These are phyloP conservation scores for Fregetta grallaria DNA, from an alignment of 2,113 vertebrate species.

Conservation along the genomic window DNA sequence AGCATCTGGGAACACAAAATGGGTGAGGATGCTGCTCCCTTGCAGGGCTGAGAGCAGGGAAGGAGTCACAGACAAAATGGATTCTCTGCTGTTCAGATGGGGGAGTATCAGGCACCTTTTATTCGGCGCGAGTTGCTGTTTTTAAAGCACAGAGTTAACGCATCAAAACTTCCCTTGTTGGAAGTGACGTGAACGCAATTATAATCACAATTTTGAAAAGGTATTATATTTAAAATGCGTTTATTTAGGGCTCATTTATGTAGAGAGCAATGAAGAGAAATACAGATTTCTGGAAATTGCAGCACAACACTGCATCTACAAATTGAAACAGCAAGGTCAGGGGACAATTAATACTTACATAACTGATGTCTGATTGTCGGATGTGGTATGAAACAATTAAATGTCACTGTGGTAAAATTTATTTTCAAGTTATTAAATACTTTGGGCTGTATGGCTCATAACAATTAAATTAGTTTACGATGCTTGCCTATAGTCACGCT, in stretches of 20 bases:
- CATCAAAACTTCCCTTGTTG: neutral
- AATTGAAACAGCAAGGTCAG: neutral
- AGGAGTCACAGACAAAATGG: neutral
- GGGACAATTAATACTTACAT: no score
- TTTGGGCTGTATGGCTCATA: neutral
- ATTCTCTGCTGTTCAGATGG: neutral
- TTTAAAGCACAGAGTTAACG: neutral
- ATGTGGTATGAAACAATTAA: neutral
- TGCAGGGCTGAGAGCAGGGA: neutral
- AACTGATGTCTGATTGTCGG: rapidly evolving
- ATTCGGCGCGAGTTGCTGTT: neutral
- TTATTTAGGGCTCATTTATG: neutral
- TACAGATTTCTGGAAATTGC: neutral
- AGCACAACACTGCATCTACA: neutral
- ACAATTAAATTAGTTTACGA: neutral
- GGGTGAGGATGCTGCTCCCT: constrained; percentile 3
- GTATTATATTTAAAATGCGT: neutral
- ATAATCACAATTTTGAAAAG: neutral
- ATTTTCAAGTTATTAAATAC: neutral
- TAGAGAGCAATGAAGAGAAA: neutral
- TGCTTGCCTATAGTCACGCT: no score
- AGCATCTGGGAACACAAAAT: neutral
- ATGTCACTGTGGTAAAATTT: neutral
- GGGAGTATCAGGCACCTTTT: neutral
- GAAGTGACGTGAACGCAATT: rapidly evolving